These are phyloP conservation scores for Astropecten irregularis DNA, from an alignment of 53 echinoderm and acorn worm genomes.

Conservation along the genomic window DNA sequence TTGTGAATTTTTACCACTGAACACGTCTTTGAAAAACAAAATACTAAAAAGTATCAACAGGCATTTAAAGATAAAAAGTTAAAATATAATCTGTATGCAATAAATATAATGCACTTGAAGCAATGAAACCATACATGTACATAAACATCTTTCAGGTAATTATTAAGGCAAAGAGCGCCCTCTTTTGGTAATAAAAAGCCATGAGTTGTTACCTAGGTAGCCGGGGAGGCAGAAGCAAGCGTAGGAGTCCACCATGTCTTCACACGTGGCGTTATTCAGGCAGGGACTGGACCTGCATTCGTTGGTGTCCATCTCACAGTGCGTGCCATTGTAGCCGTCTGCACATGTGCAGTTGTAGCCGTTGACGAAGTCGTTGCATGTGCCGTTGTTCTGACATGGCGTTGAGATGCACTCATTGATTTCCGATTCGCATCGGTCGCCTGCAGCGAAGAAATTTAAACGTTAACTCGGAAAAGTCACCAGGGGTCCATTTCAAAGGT, in stretches of 20 bases:
- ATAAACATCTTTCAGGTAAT: too few relatives aligned
- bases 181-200: too few relatives aligned
- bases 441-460: too few relatives aligned
- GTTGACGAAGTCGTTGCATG: constrained; percentile 60
- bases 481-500: too few relatives aligned
- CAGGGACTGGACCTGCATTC: constrained; percentile 61
- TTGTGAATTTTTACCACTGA: too few relatives aligned
- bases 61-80: too few relatives aligned
- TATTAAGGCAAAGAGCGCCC: background rate
- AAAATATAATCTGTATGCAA: too few relatives aligned
- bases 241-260: constrained; percentile 54
- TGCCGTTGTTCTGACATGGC: constrained; percentile 74
- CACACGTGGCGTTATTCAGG: constrained; percentile 45
- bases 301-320: constrained; percentile 50
- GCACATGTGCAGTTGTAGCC: constrained; percentile 65
- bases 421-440: constrained; percentile 54
- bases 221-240: constrained; percentile 49
- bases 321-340: constrained; percentile 70
- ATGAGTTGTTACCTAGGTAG: constrained; percentile 68
- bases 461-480: too few relatives aligned
- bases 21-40: too few relatives aligned
- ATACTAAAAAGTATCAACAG: too few relatives aligned
- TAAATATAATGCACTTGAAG: too few relatives aligned
- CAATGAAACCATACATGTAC: too few relatives aligned
- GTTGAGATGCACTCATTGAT: constrained; percentile 67